Conservation (phyloP, 2,797 vertebrate genomes). For the Anolis apletophallus region DNA sequence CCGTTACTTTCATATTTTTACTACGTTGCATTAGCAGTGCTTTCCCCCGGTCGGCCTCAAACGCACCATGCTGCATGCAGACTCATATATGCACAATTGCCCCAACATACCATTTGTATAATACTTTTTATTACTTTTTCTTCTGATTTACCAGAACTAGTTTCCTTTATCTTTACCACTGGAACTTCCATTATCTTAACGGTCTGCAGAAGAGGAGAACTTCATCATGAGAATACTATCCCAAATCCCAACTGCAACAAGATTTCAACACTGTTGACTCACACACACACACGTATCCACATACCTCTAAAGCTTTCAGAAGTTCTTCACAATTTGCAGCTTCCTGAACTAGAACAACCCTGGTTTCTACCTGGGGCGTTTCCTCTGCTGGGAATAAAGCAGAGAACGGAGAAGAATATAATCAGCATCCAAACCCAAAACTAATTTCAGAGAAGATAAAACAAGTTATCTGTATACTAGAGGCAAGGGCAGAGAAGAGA, state of each 20-base stretch:
- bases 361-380: conserved; percentile 90
- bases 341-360: conserved; percentile 90
- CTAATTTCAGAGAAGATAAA: neutral
- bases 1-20: conserved; percentile 39
- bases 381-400: conserved; percentile 79
- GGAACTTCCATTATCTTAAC: conserved; percentile 97
- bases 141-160: conserved; percentile 85
- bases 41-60: conserved; percentile 44
- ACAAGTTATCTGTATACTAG: neutral
- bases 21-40: neutral
- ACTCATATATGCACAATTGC: conserved; percentile 68
- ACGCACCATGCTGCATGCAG: conserved; percentile 79
- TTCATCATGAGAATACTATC: conserved; percentile 65
- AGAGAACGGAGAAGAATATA: conserved; percentile 8
- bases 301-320: conserved; percentile 91
- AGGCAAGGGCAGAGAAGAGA: neutral
- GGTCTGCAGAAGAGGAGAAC: conserved; percentile 87
- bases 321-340: conserved; percentile 83
- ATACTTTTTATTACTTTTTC: conserved; percentile 97
- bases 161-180: conserved; percentile 96
- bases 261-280: neutral
- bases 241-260: conserved; percentile 41
- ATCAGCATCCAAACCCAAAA: conserved; percentile 7
- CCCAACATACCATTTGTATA: conserved; percentile 93
- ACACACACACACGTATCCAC: neutral